Evolutionary conservation across 1,140 invertebrate genomes (phyloP).

Genomic region (Drosophila willistoni): DNA sequence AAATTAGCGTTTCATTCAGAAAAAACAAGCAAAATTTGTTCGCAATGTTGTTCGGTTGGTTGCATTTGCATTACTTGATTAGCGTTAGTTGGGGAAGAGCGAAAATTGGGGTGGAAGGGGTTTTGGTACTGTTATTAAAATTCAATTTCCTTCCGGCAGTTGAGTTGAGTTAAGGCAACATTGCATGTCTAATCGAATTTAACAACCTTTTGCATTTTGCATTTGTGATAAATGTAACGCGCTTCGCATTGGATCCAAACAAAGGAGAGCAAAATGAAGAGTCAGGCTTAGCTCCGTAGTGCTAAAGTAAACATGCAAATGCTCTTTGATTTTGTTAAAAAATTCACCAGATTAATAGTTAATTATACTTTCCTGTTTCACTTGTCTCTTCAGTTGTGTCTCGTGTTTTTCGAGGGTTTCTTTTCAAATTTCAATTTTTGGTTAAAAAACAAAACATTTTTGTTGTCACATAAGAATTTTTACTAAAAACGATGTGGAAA

Average conservation of each 20-base stretch:
- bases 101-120: conserved; percentile 5
- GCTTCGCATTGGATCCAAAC: neutral
- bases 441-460: too few species aligned
- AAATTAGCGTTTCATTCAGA: conserved; percentile 77
- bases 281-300: neutral
- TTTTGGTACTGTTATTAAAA: conserved; percentile 68
- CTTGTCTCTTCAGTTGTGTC: too few species aligned
- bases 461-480: too few species aligned
- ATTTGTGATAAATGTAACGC: conserved; percentile 50
- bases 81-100: conserved; percentile 70
- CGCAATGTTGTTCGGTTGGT: conserved; percentile 68
- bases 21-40: conserved; percentile 76
- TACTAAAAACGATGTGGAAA: too few species aligned
- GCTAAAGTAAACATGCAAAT: neutral
- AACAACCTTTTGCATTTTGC: conserved; percentile 61
- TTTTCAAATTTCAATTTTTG: too few species aligned
- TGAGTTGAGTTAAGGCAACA: conserved; percentile 19
- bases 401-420: too few species aligned
- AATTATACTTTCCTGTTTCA: too few species aligned
- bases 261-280: neutral
- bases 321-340: neutral
- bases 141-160: conserved; percentile 64
- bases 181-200: conserved; percentile 79
- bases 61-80: conserved; percentile 72
- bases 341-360: too few species aligned